Conservation (phyloP, 2,888 invertebrate species). For the Pandemis corylana region DNA sequence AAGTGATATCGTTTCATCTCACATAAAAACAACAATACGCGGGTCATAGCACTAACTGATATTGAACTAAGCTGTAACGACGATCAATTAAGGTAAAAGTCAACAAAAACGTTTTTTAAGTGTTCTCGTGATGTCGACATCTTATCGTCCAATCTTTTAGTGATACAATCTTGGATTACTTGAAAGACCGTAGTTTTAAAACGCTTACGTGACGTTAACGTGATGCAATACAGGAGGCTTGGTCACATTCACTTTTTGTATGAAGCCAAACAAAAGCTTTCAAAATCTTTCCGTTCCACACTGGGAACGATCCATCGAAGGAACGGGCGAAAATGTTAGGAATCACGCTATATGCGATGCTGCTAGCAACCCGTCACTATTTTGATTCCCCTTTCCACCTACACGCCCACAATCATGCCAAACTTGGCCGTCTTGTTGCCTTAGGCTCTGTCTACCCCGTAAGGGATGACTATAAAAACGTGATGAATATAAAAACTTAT, state of each 20-base stretch:
- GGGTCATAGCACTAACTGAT: constrained; percentile 12
- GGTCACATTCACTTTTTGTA: background rate
- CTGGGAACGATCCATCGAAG: too few relatives aligned
- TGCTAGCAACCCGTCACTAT: too few relatives aligned
- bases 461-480: too few relatives aligned
- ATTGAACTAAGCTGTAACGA: background rate
- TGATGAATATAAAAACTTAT: too few relatives aligned
- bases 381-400: too few relatives aligned
- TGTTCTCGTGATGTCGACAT: constrained; percentile 25
- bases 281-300: too few relatives aligned
- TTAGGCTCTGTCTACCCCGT: too few relatives aligned
- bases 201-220: constrained; percentile 8
- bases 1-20: background rate
- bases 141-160: constrained; percentile 31
- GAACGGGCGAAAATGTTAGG: too few relatives aligned
- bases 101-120: constrained; percentile 24
- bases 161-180: constrained; percentile 36
- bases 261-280: too few relatives aligned
- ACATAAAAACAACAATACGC: constrained; percentile 12
- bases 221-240: background rate
- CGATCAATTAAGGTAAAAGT: constrained; percentile 36
- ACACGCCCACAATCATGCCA: too few relatives aligned
- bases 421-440: too few relatives aligned
- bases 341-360: too few relatives aligned
- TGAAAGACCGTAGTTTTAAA: constrained; percentile 33